These are phyloP conservation scores for Nasonovia ribisnigri DNA, from an alignment of 2,888 invertebrate species.

Conservation along the genomic window DNA sequence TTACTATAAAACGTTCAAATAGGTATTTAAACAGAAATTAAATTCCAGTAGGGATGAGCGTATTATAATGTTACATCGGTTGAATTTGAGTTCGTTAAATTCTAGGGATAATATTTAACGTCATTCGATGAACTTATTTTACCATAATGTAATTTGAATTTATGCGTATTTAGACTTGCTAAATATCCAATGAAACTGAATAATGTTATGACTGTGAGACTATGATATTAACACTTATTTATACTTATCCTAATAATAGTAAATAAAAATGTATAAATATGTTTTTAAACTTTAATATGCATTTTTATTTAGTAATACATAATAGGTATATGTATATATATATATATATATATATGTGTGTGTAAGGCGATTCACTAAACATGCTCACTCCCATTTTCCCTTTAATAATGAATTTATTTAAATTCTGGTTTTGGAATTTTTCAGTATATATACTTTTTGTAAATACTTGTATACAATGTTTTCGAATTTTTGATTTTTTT, in stretches of 20 bases:
- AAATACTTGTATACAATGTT: too few species aligned
- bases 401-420: too few species aligned
- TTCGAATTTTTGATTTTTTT: too few species aligned
- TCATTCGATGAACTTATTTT: background rate
- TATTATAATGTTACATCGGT: background rate
- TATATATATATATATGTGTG: too few species aligned
- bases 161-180: conserved; percentile 11
- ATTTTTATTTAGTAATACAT: background rate
- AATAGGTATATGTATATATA: background rate
- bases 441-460: too few species aligned
- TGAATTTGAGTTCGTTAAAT: background rate
- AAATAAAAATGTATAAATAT: background rate
- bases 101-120: background rate
- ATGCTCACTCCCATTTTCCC: too few species aligned
- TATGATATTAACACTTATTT: too few species aligned
- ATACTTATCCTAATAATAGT: too few species aligned
- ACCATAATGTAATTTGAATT: background rate
- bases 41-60: background rate
- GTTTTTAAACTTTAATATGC: background rate
- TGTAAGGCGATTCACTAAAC: too few species aligned
- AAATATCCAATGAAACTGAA: background rate
- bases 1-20: background rate
- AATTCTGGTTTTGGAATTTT: too few species aligned
- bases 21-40: background rate
- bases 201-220: background rate